Conservation (phyloP, 53 echinoderm and acorn worm genomes). For the Apostichopus leukothele region DNA sequence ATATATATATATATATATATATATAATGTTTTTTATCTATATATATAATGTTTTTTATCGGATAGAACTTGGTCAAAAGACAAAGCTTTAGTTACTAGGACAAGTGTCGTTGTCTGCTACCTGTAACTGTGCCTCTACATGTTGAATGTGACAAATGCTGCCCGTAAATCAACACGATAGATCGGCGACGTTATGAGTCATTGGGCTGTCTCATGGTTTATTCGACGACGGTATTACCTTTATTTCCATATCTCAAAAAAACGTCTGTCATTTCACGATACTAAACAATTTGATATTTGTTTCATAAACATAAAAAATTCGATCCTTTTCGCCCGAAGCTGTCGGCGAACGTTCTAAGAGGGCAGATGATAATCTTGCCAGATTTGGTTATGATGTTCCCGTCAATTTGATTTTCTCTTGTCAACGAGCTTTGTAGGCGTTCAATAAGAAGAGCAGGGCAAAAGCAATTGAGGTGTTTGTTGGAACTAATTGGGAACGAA, state of each 20-base stretch:
- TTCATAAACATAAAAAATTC: slow-evolving; percentile 39
- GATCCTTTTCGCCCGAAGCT: slow-evolving; percentile 33
- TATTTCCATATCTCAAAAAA: background rate
- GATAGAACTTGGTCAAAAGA: background rate
- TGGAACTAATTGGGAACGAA: slow-evolving; percentile 28
- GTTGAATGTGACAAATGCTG: background rate
- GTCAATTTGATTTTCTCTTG: slow-evolving; percentile 16
- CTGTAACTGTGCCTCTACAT: background rate
- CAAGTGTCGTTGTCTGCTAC: background rate
- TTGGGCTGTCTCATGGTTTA: background rate
- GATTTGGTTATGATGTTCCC: slow-evolving; percentile 3
- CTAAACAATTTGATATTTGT: slow-evolving; percentile 44
- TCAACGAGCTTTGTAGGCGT: background rate
- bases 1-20: too few species aligned
- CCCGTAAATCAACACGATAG: background rate
- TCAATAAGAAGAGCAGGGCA: background rate
- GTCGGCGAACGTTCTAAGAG: slow-evolving; percentile 32
- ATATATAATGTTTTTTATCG: too few species aligned
- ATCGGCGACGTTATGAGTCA: background rate
- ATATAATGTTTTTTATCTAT: too few species aligned
- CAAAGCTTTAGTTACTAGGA: too few species aligned
- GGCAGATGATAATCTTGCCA: slow-evolving; percentile 18
- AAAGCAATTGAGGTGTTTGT: slow-evolving; percentile 28
- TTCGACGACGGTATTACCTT: background rate
- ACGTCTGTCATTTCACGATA: background rate